Base-by-base conservation (phyloP, 2,888 invertebrate genomes). In the Andrena flavipes region DNA sequence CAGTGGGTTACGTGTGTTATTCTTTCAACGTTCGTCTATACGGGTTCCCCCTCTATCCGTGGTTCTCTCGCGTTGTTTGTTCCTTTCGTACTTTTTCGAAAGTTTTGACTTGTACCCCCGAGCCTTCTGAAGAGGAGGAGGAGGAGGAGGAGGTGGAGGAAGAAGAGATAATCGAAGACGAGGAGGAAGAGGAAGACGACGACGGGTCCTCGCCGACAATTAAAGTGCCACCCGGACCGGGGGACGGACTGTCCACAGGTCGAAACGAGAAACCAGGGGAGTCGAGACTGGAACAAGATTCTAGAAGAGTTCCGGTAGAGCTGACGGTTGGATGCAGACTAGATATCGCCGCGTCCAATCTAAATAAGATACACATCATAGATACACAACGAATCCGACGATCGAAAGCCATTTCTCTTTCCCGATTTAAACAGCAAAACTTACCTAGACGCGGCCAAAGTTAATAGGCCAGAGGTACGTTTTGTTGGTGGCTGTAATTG, bases 261-360 rank as follows among this genome's bases (percentile, higher is more conserved):
- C 94, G 93, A 92, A 95, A 95, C 69, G 94, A 95, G 90, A 95
- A 95, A 77, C 95, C 94, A 8, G 96, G 95, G 2, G 96, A 96
- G 91, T 95, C 96, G 1, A 95, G 95, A 88, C 96, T 96, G 26
- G 95, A 96, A 60, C 96, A 91, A 29, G 95, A 96, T 91, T 96
- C 96, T 1, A 96, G 96, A 1, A 96, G 96, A 1, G 96, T 96
- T 49, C 96, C 96, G 3, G 95, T 95, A 1, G 95, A 95, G 90
- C 95, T 95, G 65, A 95, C 92, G 2, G 95, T 95, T 74, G 95
- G 95, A 73, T 95, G 91, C 10, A 95, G 94, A 89, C 94, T 95
- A 56, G 94, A 94, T 85, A 92, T 91, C 76, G 89, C 76, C 29
- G 72, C 85, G 71, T 93, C 93, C 77, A 91, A 85, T 77, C 93